Conservation (phyloP, 2,113 vertebrate species). For the Trematomus loennbergii region DNA sequence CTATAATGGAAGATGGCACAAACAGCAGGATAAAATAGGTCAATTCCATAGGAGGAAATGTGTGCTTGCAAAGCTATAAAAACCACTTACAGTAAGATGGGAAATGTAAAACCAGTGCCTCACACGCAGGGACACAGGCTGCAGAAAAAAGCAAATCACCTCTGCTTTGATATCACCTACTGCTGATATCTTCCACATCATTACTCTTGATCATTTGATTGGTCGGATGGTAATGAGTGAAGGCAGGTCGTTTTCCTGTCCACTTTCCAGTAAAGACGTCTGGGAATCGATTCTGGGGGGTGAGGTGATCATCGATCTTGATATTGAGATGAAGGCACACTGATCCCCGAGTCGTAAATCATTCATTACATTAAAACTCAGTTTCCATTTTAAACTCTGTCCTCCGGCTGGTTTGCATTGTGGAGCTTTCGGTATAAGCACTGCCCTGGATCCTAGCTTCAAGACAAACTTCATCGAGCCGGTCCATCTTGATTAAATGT, state of each 20-base stretch:
- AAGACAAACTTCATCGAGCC: conserved; percentile 45
- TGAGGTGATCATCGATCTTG: conserved; percentile 67
- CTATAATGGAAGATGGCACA: conserved; percentile 30
- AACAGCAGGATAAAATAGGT: conserved; percentile 44
- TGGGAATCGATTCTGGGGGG: conserved; percentile 35
- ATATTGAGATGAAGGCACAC: conserved; percentile 62
- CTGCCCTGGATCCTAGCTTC: conserved; percentile 10
- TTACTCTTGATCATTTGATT: conserved; percentile 29
- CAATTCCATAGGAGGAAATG: conserved; percentile 40
- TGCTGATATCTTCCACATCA: conserved; percentile 17
- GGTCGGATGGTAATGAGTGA: conserved; percentile 44
- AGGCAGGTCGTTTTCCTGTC: conserved; percentile 39
- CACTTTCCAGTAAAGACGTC: conserved; percentile 66
- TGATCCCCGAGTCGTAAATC: conserved; percentile 62
- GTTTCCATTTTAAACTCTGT: conserved; percentile 38
- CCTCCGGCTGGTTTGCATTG: conserved; percentile 16
- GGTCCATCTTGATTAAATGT: conserved; percentile 51
- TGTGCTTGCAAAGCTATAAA: conserved; percentile 26
- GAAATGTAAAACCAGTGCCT: conserved; percentile 1
- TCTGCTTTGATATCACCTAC: conserved; percentile 27
- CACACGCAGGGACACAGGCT: too few species aligned
- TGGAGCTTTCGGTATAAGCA: conserved; percentile 5
- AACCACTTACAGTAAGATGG: conserved; percentile 15
- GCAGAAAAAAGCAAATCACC: not conserved
- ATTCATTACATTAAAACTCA: conserved; percentile 58